A percentile compares a stretch with the other conserved stretches of the same genome.
Evolutionary conservation across 2,113 vertebrate genomes (phyloP).

Genomic region (Heterotis niloticus): DNA sequence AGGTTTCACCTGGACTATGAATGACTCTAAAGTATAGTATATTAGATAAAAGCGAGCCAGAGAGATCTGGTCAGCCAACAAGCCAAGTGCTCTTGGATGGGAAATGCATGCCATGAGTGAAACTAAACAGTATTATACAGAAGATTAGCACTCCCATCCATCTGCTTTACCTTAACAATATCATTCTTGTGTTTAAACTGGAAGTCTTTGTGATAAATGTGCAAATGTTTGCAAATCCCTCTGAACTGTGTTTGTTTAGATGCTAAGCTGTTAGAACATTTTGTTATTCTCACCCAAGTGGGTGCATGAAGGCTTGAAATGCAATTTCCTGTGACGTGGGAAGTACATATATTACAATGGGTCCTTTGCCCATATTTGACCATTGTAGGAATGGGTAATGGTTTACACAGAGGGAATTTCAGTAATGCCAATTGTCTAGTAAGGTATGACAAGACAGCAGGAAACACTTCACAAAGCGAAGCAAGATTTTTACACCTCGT

Average conservation of each 20-base stretch:
- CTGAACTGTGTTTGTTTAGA: background rate
- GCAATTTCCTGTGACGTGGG: too few species aligned
- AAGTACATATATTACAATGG: background rate
- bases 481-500: background rate
- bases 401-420: slow-evolving; percentile 41
- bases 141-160: slow-evolving; percentile 3
- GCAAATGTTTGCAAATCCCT: slow-evolving; percentile 3
- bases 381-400: slow-evolving; percentile 68
- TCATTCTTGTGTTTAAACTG: background rate
- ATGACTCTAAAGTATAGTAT: slow-evolving; percentile 20
- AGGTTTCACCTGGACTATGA: slow-evolving; percentile 27
- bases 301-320: too few species aligned
- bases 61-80: slow-evolving; percentile 21
- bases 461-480: slow-evolving; percentile 18
- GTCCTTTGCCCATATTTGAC: slow-evolving; percentile 49
- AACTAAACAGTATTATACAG: background rate
- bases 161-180: slow-evolving; percentile 6
- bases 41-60: slow-evolving; percentile 24
- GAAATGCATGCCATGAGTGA: too few species aligned
- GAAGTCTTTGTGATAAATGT: background rate
- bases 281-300: background rate
- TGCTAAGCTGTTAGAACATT: slow-evolving; percentile 9
- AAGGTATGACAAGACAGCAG: background rate
- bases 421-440: slow-evolving; percentile 40
- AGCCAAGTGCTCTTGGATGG: slow-evolving; percentile 31